Base-by-base conservation (phyloP, 1,140 invertebrate species). In the Matsumurasca onukii region DNA sequence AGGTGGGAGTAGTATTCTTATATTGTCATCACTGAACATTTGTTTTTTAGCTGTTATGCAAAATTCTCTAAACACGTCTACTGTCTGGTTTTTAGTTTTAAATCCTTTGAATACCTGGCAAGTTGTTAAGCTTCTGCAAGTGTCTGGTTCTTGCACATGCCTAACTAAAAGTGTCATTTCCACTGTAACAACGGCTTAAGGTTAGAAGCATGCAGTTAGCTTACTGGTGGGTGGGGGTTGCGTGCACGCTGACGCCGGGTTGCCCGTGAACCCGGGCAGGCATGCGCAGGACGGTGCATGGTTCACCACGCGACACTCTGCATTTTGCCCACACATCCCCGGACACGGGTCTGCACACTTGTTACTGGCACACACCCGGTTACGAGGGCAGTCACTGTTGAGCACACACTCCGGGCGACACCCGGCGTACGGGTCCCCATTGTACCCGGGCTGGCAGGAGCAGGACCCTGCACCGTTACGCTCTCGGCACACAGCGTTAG, bases 261-360 rank as follows among this genome's bases (percentile, higher is more conserved):
- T 89, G 67, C 91, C 90, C 3, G 83, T 85, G 75, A 83, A 90
- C 68, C 85, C 87, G 31, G 78, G 76, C 31, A 87, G 82, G 75
- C 90, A 92, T 63, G 81, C 84, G 73, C 91, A 93, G 68, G 89
- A 85, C 15, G 91, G 88, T 70, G 89, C 82, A 77, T 93, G 91
- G 78, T 90, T 90, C 3, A 89, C 78, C 1, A 91, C 89, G 71
- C 83, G 82, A 74, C 91, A 94, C 31, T 86, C 77, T 1, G 91
- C 89, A 76, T 89, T 89, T 51, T 82, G 75, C 31, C 89, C 91
- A 75, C 91, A 91, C 20, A 83, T 85, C 66, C 87, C 88, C 20
- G 82, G 78, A 73, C 91, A 93, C 9, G 90, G 90, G 77, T 92
- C 82, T 57, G 80, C 73, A 77, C 91, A 93, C 73, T 87, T 88